Conservation (phyloP, 2,888 invertebrate genomes). For the Calameuta pallipes region DNA sequence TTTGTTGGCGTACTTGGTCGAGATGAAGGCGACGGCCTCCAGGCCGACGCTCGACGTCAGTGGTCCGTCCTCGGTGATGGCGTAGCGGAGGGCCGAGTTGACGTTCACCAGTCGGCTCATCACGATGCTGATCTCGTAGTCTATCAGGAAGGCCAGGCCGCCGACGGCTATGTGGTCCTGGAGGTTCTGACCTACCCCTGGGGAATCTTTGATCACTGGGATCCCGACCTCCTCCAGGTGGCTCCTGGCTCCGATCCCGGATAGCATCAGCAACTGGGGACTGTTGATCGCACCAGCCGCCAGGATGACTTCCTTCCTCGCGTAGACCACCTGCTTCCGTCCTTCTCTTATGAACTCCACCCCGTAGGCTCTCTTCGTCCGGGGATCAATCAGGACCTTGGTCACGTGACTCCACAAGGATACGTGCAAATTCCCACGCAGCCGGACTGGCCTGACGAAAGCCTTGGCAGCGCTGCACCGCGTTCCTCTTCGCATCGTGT, state of each 20-base stretch:
- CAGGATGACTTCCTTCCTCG: slow-evolving; percentile 84
- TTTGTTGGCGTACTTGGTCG: slow-evolving; percentile 88
- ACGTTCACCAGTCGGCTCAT: slow-evolving; percentile 85
- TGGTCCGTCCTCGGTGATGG: slow-evolving; percentile 87
- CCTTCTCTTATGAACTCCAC: slow-evolving; percentile 82
- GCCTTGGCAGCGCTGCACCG: slow-evolving; percentile 89
- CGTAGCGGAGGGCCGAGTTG: slow-evolving; percentile 85
- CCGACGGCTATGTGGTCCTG: slow-evolving; percentile 93
- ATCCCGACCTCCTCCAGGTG: slow-evolving; percentile 80
- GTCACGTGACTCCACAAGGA: slow-evolving; percentile 85
- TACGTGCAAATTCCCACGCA: slow-evolving; percentile 84
- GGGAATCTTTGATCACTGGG: slow-evolving; percentile 79
- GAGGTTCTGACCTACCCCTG: slow-evolving; percentile 87
- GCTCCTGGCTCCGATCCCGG: slow-evolving; percentile 84
- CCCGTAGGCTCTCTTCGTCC: slow-evolving; percentile 79
- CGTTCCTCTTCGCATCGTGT: slow-evolving; percentile 86
- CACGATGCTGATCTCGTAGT: slow-evolving; percentile 83
- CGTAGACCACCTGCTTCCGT: slow-evolving; percentile 72
- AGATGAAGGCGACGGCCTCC: slow-evolving; percentile 89
- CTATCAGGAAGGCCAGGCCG: slow-evolving; percentile 83
- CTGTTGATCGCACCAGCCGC: slow-evolving; percentile 91
- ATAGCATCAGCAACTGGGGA: slow-evolving; percentile 93
- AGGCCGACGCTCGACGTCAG: slow-evolving; percentile 88
- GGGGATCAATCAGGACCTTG: slow-evolving; percentile 78
- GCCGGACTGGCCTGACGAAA: slow-evolving; percentile 81